Evolutionary conservation across 1,140 invertebrate species (phyloP), one percentile per base, ranked within the genome.

Genomic region (Mizuhopecten yessoensis): DNA sequence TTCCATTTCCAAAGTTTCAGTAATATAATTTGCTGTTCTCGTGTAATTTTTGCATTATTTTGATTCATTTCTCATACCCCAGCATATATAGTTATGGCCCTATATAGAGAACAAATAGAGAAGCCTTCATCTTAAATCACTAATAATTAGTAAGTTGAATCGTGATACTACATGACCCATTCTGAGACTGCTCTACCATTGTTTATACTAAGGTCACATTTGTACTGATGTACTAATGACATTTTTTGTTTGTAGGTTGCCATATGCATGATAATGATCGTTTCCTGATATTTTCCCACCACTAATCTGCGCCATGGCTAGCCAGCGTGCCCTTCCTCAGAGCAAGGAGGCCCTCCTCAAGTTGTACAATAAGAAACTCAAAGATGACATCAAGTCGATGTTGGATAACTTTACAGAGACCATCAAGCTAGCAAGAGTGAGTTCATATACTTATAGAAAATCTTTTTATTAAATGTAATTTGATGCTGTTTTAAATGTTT

Each of bases 331-430:
- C 91, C 96, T 99, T 91, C 98, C 98, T 0, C 98, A 99, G 96
- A 99, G 98, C 90, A 99, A 99, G 97, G 99, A 99, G 97, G 99
- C 98, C 29, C 96, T 99, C 34, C 96, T 99, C 7, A 99, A 99
- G 97, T 99, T 98, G 0, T 99, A 99, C 95, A 98, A 98, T 87
- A 99, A 98, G 20, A 97, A 98, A 89, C 96, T 99, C 20, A 99
- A 99, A 97, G 99, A 99, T 96, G 99, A 99, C 97, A 98, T 99
- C 0, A 99, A 98, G 97, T 99, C 99, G 89, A 99, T 99, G 98
- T 96, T 99, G 42, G 99, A 99, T 96, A 99, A 99, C 96, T 99
- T 99, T 97, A 98, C 97, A 98, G 99, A 99, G 97, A 99, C 99
- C 75, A 98, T 99, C 20, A 99, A 99, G 97, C 96, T 99, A 20